phyloP scores from a whole-genome alignment of 1,140 invertebrate genomes.

The Brachionus plicatilis region DNA sequence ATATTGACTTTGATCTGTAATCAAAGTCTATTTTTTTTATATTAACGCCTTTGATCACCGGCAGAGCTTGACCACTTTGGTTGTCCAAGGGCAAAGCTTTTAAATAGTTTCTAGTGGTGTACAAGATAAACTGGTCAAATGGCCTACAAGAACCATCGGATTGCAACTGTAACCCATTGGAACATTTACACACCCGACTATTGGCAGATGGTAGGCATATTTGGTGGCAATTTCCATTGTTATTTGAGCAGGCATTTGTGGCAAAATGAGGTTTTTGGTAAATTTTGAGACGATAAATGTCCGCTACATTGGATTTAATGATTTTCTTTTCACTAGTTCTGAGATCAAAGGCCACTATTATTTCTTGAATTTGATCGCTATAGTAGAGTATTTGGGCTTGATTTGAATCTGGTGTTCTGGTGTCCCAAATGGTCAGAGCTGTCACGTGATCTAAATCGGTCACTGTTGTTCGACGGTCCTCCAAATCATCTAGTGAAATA shows the following conservation, averaged over 20 bases:
- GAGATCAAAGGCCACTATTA: slow-evolving; percentile 7
- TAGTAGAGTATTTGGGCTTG: background rate
- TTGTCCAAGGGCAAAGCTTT: background rate
- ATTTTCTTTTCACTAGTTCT: slow-evolving; percentile 8
- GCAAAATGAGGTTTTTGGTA: background rate
- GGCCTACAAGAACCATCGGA: slow-evolving; percentile 69
- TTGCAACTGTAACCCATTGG: slow-evolving; percentile 71
- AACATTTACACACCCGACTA: slow-evolving; percentile 69
- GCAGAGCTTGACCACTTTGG: background rate
- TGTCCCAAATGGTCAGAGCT: background rate
- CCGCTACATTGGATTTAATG: background rate
- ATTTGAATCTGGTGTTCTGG: background rate
- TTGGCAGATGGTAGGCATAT: slow-evolving; percentile 74
- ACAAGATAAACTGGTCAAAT: slow-evolving; percentile 23
- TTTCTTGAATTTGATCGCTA: slow-evolving; percentile 25
- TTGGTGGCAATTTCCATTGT: slow-evolving; percentile 70
- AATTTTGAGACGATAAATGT: background rate
- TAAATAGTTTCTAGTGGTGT: background rate
- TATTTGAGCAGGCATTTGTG: background rate
- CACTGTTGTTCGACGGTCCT: background rate
- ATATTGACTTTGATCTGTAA: background rate
- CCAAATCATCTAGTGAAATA: slow-evolving; percentile 30
- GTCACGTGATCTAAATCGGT: background rate
- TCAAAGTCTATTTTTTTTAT: slow-evolving; percentile 21
- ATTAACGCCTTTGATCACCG: background rate